Evolutionary conservation across 2,113 vertebrate genomes (phyloP).

Genomic region (Megalops atlanticus): DNA sequence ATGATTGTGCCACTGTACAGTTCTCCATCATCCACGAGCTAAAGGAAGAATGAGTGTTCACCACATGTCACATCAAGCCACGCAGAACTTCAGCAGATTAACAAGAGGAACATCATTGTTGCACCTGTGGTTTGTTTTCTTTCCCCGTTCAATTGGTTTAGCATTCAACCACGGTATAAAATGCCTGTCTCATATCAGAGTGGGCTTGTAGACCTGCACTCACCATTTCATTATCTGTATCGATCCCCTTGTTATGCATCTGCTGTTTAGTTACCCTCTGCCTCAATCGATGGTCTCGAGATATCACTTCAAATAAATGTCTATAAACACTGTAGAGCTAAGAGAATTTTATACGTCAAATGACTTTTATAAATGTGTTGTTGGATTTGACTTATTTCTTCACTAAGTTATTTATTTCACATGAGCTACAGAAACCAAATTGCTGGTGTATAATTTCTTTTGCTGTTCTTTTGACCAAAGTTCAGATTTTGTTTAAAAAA

Average conservation of each 20-base stretch:
- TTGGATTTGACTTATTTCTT: background rate
- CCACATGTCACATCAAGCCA: background rate
- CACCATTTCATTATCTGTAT: background rate
- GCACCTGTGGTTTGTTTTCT: background rate
- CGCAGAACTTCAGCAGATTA: background rate
- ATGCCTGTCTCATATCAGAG: background rate
- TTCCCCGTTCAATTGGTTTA: background rate
- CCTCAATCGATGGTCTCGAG: background rate
- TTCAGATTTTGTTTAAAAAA: background rate
- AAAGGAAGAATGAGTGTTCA: background rate
- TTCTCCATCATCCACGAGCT: background rate
- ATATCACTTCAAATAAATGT: background rate
- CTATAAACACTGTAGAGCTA: background rate
- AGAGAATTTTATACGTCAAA: background rate
- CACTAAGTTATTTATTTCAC: slow-evolving; percentile 4
- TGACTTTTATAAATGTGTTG: slow-evolving; percentile 12
- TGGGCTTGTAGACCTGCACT: background rate
- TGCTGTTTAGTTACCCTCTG: background rate
- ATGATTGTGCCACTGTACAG: background rate
- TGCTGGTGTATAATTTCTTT: background rate
- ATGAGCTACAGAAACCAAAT: slow-evolving; percentile 11
- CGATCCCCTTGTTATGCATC: background rate
- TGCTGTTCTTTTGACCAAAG: background rate
- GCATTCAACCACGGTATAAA: background rate
- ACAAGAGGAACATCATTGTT: background rate